Percentiles rank a stretch among this genome's conserved stretches.
phyloP scores from a whole-genome alignment of 2,888 invertebrate species.

The Urechis unicinctus region DNA sequence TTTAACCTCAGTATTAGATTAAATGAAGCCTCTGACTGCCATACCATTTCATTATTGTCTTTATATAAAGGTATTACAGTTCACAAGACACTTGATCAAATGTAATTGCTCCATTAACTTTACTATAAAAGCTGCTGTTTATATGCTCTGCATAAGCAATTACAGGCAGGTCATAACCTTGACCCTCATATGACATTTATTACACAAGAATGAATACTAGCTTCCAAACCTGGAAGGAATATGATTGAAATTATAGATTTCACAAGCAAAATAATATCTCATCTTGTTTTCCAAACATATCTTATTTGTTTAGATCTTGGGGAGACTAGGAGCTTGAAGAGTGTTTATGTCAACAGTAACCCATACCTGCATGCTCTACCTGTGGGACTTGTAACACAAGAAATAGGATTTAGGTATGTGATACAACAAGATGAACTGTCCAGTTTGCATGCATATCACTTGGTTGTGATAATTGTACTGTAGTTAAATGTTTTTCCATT shows the following conservation, averaged over 20 bases:
- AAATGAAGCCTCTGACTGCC: too few species aligned
- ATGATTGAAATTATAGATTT: too few species aligned
- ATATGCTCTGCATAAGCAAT: not conserved
- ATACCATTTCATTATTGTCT: too few species aligned
- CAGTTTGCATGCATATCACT: too few species aligned
- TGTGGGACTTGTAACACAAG: constrained; percentile 11
- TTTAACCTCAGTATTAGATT: too few species aligned
- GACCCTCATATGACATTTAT: too few species aligned
- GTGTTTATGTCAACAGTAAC: constrained; percentile 22
- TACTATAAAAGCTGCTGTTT: not conserved
- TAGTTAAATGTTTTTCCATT: not conserved
- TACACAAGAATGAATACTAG: too few species aligned
- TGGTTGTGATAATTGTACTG: not conserved
- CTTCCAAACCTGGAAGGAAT: too few species aligned
- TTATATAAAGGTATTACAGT: too few species aligned
- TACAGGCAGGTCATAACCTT: too few species aligned
- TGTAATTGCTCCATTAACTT: not conserved
- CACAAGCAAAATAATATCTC: not conserved
- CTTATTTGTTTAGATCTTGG: constrained; percentile 18
- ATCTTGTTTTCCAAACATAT: not conserved
- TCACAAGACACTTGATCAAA: not conserved
- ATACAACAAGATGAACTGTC: too few species aligned
- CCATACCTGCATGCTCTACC: constrained; percentile 18
- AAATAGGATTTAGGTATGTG: constrained; percentile 21
- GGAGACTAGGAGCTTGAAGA: constrained; percentile 5